Evolutionary conservation across 1,140 invertebrate genomes (phyloP), one percentile per base, ranked within the genome.

Genomic region (Protaetia brevitarsis): DNA sequence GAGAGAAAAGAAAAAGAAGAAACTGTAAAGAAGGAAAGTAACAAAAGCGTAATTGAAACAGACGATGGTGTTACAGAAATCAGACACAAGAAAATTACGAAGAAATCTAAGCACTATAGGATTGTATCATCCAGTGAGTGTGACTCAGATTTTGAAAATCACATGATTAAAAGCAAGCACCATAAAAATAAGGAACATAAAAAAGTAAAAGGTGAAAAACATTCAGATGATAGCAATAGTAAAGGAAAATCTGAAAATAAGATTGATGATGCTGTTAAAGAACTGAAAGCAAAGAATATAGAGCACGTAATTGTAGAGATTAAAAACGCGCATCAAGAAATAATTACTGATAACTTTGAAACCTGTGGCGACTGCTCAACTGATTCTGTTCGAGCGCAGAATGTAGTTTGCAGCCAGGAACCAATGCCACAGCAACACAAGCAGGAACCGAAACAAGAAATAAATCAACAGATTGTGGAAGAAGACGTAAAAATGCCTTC

Each of bases 401-500:
- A 51, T 51, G 26, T 51, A 23, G 41, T 51, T 51, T 51, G 41
- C 41, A 51, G 41, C 16, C 41, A 51, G 26, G 19, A 51, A 16
- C 11, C 4, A 36, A 36, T 8, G 11, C 27, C 26, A 59, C 26
- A 45, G 37, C 2, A 45, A 45, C 23, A 30, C 60, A 11, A 62
- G 37, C 6, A 11, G 29, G n/a, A 34, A 56, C 45, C 45, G 45
- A 56, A 11, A 19, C 19, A 8, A 56, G 19, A 11, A 31, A 37
- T n/a, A 3, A 34, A n/a, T 1, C 29, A 23, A 23, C n/a, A 16
- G 30, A 62, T 16, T 36, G 23, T 23, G 66, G n/a, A 71, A 28
- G 70, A 70, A 51, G 67, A 67, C 56, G 65, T 51, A 19, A 66
- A 73, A 61, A 62, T 71, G 63, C 69, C n/a, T 66, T 69, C 71